These are phyloP conservation scores for Microcaecilia unicolor DNA, from an alignment of 2,797 vertebrate species.

Conservation along the genomic window DNA sequence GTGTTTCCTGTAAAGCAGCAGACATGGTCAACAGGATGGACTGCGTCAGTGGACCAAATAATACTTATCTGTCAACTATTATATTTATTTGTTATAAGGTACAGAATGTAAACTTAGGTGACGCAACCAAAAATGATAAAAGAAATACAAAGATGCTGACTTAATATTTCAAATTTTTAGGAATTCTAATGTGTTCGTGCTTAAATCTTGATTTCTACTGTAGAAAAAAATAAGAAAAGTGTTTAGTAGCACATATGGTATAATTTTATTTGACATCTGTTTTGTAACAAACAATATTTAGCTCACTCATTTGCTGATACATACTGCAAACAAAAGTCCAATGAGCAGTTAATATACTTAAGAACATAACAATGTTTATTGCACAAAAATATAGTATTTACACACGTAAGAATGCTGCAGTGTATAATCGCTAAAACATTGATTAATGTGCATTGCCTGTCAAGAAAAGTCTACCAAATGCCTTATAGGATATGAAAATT, in stretches of 20 bases:
- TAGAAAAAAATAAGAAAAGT: constrained; percentile 46
- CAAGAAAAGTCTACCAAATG: constrained; percentile 72
- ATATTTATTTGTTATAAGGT: no score
- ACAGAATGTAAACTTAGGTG: no score
- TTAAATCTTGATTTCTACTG: constrained; percentile 56
- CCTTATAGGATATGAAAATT: constrained; percentile 63
- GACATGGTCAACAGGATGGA: no score
- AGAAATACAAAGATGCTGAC: constrained; percentile 44
- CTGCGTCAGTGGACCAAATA: no score
- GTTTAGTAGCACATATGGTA: constrained; percentile 77
- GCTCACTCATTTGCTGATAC: constrained; percentile 73
- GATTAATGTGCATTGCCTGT: constrained; percentile 81
- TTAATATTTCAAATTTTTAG: constrained; percentile 53
- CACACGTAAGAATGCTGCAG: constrained; percentile 61
- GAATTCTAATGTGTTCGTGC: constrained; percentile 50
- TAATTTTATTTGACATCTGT: constrained; percentile 79
- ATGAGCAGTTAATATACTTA: constrained; percentile 59
- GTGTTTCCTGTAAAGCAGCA: no score
- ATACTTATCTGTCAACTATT: no score
- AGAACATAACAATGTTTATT: constrained; percentile 66
- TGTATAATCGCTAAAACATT: constrained; percentile 58
- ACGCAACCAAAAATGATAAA: no score
- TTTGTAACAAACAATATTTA: constrained; percentile 79
- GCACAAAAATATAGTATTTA: constrained; percentile 55
- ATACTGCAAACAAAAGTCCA: constrained; percentile 67